These are phyloP conservation scores for Acleris cristana DNA, from an alignment of 2,888 invertebrate species.

Conservation along the genomic window DNA sequence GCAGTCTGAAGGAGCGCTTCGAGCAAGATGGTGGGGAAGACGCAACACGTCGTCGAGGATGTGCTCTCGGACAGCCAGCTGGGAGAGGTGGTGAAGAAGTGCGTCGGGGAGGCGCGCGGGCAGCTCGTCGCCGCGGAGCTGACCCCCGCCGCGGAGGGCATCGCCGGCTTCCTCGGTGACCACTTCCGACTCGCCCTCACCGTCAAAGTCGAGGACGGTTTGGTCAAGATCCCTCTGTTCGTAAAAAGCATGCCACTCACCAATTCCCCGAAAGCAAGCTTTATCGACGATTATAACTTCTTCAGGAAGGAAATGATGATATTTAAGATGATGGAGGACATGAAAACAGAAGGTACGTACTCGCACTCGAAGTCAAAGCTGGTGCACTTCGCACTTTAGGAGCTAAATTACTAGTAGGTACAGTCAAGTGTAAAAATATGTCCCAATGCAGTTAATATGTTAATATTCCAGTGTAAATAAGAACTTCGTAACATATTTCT, in stretches of 20 bases:
- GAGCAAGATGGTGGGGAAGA: constrained; percentile 18
- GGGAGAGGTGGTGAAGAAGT: constrained; percentile 47
- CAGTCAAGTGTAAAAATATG: no score
- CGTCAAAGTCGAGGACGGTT: constrained; percentile 45
- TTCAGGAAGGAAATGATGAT: constrained; percentile 63
- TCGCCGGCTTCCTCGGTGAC: constrained; percentile 69
- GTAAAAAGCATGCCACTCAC: constrained; percentile 61
- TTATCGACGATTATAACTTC: constrained; percentile 57
- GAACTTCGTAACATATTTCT: no score
- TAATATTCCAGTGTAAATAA: no score
- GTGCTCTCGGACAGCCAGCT: constrained; percentile 56
- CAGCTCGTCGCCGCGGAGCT: constrained; percentile 48
- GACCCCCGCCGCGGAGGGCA: constrained; percentile 56
- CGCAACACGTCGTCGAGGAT: constrained; percentile 41
- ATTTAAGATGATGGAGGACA: constrained; percentile 60
- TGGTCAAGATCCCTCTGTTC: constrained; percentile 55
- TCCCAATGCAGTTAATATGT: no score
- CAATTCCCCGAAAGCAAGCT: constrained; percentile 64
- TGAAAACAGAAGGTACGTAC: constrained; percentile 39
- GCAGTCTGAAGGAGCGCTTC: constrained; percentile 8
- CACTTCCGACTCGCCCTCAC: constrained; percentile 57
- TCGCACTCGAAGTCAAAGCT: neutral
- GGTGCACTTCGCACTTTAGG: neutral
- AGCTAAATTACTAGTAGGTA: no score
- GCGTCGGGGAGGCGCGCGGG: constrained; percentile 41